Evolutionary conservation across 1,140 invertebrate species (phyloP), one percentile per base, ranked within the genome.

Genomic region (Arctopsyche grandis): DNA sequence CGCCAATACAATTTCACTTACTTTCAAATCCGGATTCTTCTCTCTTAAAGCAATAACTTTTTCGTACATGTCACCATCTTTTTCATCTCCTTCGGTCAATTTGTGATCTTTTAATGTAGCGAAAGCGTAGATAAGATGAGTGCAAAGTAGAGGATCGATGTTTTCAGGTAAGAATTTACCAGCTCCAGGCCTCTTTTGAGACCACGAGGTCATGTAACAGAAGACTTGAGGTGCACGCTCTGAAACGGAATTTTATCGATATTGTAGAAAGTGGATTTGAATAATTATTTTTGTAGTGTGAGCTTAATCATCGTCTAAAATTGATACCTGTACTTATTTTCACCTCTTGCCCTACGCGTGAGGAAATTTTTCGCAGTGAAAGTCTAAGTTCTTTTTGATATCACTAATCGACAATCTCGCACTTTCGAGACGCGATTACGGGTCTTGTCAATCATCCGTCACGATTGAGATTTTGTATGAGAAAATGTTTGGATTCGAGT

Each of bases 181-280:
- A 22, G 91, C 90, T 56, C 94, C 94, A 0, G 96, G 93, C 63
- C 97, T 90, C 85, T 97, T 98, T 78, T 94, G 92, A 0, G 97
- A 96, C 97, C 97, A 98, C 82, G 95, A 98, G 0, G 97, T 98
- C 85, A 96, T 91, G 85, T 98, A 99, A 85, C 97, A 99, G 82
- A 98, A 93, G 0, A 97, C 92, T 88, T 95, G 94, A 0, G 95
- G 91, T 77, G 92, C 91, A 75, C 95, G 92, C 80, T 91, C 95
- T 96, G 84, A 0, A 78, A 78, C n/a, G 70, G 63, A 75, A 75
- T 71, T 46, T 19, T 38, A 38, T 38, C 7, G 29, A n/a, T 38
- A 46, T 71, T 22, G 19, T 71, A 48, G 43, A 66, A 26, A 66
- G 21, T 26, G 3, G 1, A 38, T 7, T 4, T 38, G 29, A 4